Base-by-base conservation (phyloP, 2,888 invertebrate genomes). In the Eutolmus rufibarbis region DNA sequence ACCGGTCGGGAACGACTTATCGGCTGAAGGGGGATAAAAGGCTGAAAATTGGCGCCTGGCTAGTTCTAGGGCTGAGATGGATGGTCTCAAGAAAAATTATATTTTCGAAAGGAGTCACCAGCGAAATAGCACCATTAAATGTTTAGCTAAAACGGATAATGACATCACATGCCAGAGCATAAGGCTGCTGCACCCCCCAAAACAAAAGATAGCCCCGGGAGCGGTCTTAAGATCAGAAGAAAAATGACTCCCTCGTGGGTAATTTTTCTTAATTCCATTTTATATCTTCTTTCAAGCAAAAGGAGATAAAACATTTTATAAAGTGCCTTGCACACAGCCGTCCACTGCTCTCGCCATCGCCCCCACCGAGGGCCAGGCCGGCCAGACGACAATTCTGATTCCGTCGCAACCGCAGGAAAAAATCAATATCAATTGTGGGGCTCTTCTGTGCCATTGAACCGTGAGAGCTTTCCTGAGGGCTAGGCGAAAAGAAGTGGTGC, bases 201-300 rank as follows among this genome's bases (percentile, higher is more conserved):
- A 43, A 51, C 8, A 1, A n/a, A 56, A 81, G 14, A 51, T 46
- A 16, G 23, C 31, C 16, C 31, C 3, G 23, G 46, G 40, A 28
- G 51, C 12, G 56, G 31, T 43, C n/a, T 81, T 81, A 28, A 40
- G 84, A 37, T 84, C 40, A n/a, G 40, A 34, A 57, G 84, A 84
- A 84, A 66, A 84, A 84, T 84, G 16, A 43, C 66, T 84, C 84
- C 84, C 84, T 66, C 23, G 31, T 40, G 84, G 74, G 84, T 66
- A 43, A 84, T 84, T 84, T 84, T 74, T 84, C 84, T 84, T 84
- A 84, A 84, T 84, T 74, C 84, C 84, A 84, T 84, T 84, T 84
- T 84, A 84, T 84, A 84, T 74, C 40, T 74, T 7, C 66, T 84
- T 57, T 84, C 74, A 40, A 74, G 74, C 14, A 66, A 74, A 74